Conservation (phyloP, 1,140 invertebrate species). For the Papilio machaon region DNA sequence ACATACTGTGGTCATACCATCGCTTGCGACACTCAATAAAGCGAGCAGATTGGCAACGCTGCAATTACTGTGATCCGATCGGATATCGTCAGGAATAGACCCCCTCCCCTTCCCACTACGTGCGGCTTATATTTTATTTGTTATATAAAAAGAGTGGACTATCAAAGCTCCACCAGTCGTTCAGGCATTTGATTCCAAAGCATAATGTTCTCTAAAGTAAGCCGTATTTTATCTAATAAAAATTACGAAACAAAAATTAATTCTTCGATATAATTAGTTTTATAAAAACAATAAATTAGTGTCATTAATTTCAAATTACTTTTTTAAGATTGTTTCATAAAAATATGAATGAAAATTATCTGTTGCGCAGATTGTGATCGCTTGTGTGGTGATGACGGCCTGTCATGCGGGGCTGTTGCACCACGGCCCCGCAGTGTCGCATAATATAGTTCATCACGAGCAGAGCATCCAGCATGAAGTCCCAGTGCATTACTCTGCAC, state of each 20-base stretch:
- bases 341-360: constrained; percentile 30
- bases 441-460: constrained; percentile 72
- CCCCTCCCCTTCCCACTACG: constrained; percentile 68
- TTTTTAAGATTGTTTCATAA: neutral
- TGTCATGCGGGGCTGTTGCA: constrained; percentile 76
- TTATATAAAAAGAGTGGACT: constrained; percentile 79
- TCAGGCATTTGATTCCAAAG: constrained; percentile 69
- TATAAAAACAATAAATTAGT: neutral
- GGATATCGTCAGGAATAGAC: constrained; percentile 76
- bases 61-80: constrained; percentile 78
- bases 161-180: constrained; percentile 73
- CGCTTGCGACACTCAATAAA: constrained; percentile 73
- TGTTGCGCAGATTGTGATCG: constrained; percentile 56
- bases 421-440: constrained; percentile 73
- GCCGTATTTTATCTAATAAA: constrained; percentile 47
- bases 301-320: neutral
- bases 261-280: neutral
- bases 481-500: constrained; percentile 60
- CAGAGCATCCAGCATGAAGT: constrained; percentile 63
- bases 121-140: constrained; percentile 75
- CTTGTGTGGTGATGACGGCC: constrained; percentile 66
- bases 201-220: constrained; percentile 77
- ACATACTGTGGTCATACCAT: constrained; percentile 69
- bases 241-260: constrained; percentile 35
- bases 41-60: constrained; percentile 75